phyloP scores from a whole-genome alignment of 2,113 vertebrate species.

The Eonycteris spelaea region DNA sequence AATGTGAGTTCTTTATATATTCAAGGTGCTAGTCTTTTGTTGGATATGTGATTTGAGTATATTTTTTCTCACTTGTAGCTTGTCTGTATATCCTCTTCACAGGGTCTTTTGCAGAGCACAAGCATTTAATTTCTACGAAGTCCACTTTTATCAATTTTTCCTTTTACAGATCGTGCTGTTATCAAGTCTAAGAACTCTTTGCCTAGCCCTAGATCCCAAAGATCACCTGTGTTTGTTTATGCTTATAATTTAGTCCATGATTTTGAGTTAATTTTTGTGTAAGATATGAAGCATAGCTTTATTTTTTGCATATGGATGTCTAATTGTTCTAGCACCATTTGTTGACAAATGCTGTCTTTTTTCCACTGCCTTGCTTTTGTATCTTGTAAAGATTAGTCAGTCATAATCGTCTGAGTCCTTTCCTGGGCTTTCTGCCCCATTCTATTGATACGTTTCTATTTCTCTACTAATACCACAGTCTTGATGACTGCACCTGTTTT shows the following conservation, averaged over 20 bases:
- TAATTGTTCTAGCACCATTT: not conserved
- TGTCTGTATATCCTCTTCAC: not conserved
- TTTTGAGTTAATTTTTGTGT: not conserved
- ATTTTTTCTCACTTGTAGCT: not conserved
- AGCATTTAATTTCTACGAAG: not conserved
- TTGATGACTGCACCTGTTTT: not conserved
- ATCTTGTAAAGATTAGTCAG: not conserved
- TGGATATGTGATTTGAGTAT: not conserved
- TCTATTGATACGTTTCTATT: not conserved
- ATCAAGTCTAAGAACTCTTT: not conserved
- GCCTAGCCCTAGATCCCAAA: not conserved
- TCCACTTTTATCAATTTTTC: not conserved
- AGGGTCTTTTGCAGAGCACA: not conserved
- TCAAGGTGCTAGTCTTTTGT: not conserved
- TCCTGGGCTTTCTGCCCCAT: not conserved
- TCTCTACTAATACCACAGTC: not conserved
- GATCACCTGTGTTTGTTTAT: not conserved
- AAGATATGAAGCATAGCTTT: not conserved
- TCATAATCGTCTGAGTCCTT: not conserved
- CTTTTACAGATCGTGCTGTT: not conserved
- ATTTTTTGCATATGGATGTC: not conserved
- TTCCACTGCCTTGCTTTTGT: not conserved
- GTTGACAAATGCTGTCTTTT: not conserved
- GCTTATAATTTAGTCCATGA: not conserved
- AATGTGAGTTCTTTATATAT: not conserved